These are phyloP conservation scores for Hemistola chrysoprasaria DNA, from an alignment of 2,888 invertebrate genomes.

Conservation along the genomic window DNA sequence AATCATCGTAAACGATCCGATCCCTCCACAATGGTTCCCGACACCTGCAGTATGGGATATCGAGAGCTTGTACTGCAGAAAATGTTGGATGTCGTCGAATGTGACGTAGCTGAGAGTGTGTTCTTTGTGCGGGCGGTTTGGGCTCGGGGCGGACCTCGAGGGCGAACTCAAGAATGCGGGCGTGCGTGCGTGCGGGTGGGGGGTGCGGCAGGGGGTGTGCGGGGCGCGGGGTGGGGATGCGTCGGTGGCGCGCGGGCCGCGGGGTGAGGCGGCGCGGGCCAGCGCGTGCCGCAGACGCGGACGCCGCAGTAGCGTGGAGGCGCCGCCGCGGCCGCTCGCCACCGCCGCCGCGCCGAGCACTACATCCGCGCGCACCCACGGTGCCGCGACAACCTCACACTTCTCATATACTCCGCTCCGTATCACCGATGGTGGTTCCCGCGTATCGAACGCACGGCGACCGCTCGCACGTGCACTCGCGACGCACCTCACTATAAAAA, in stretches of 20 bases:
- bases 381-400: slow-evolving; percentile 45
- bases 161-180: slow-evolving; percentile 70
- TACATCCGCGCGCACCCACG: slow-evolving; percentile 53
- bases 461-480: slow-evolving; percentile 38
- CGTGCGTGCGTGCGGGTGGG: slow-evolving; percentile 68
- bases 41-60: slow-evolving; percentile 39
- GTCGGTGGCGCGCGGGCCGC: slow-evolving; percentile 49
- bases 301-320: slow-evolving; percentile 80
- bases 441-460: slow-evolving; percentile 45
- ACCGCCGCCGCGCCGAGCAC: slow-evolving; percentile 44
- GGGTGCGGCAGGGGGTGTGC: slow-evolving; percentile 55
- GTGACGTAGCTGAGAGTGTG: slow-evolving; percentile 44
- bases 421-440: slow-evolving; percentile 53
- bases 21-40: slow-evolving; percentile 17
- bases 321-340: slow-evolving; percentile 73
- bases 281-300: slow-evolving; percentile 80
- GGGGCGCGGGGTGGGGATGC: slow-evolving; percentile 56
- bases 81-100: slow-evolving; percentile 36
- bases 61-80: slow-evolving; percentile 37
- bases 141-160: slow-evolving; percentile 35
- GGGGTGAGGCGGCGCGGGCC: slow-evolving; percentile 41
- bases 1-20: slow-evolving; percentile 13
- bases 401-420: slow-evolving; percentile 40
- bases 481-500: slow-evolving; percentile 28
- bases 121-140: slow-evolving; percentile 58